Base-by-base conservation (phyloP, 2,888 invertebrate genomes). In the Drosophila flavopinicola region DNA sequence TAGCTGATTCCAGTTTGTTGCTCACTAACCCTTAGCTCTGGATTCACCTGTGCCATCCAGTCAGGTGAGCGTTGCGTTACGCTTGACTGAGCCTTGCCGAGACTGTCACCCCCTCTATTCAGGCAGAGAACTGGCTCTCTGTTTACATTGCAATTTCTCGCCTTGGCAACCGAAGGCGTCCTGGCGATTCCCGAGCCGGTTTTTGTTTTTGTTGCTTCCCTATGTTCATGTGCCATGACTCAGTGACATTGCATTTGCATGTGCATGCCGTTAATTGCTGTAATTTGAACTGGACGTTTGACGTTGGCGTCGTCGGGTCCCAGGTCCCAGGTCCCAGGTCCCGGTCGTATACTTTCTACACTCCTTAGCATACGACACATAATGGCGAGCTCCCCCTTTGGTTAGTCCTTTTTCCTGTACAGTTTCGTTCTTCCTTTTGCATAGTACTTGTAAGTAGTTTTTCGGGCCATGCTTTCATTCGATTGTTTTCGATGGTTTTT, bases 231-330 rank as follows among this genome's bases (percentile, higher is more conserved):
- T 58, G 32, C 42, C 72, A 78, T 87, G 82, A 82, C 67, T 85
- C 83, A 78, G 86, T 86, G 84, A 79, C 86, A 85, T 79, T 79
- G 86, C 78, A 79, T 79, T 85, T 78, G 78, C 78, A 78, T 85
- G 66, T 78, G 78, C 70, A 75, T 78, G 85, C 64, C 66, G 66
- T 66, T 83, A 87, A 83, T 83, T 85, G 85, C 78, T 78, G 71
- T 83, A 75, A 75, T 87, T 85, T 58, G 30, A 54, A 66, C 86
- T 83, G 84, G 82, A 87, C 82, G 66, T 33, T 42, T 41, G 66
- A 33, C 57, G 54, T 11, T 20, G 30, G 30, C 45, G 71, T 38
- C 52, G 45, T 41, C 52, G 33, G 15, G 9, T 11, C 27, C 27
- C 30, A 27, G 20, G 17, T 37, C 37, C 10, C 37, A 6, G 15